Conservation (phyloP, 2,113 vertebrate genomes). For the Toxotes chatareus region DNA sequence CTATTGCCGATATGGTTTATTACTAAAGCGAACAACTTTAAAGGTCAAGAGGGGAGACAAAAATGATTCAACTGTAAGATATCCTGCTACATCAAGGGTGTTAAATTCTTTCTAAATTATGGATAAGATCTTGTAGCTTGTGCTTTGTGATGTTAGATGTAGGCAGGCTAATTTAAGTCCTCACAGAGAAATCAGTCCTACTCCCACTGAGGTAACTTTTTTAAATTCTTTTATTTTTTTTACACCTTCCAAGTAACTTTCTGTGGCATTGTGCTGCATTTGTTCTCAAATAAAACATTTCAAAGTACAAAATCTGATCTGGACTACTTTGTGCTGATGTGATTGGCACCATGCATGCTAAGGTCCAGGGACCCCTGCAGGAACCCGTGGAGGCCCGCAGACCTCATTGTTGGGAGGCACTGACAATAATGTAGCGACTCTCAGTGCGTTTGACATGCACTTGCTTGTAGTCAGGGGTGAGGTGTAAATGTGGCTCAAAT, state of each 20-base stretch:
- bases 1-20: slow-evolving; percentile 25
- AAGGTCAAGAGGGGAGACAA: not conserved
- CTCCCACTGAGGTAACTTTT: not conserved
- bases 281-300: not conserved
- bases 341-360: not conserved
- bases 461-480: slow-evolving; percentile 64
- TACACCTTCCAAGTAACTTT: not conserved
- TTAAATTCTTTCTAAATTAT: not conserved
- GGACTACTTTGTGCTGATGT: not conserved
- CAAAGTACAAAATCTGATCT: not conserved
- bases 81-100: not conserved
- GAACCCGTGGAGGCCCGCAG: too few relatives aligned
- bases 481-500: slow-evolving; percentile 86
- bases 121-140: not conserved
- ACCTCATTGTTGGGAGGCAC: not conserved
- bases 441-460: not conserved
- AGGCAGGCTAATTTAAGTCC: not conserved
- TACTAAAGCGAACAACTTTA: not conserved
- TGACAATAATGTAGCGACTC: slow-evolving; percentile 47
- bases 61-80: not conserved
- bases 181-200: not conserved
- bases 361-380: not conserved
- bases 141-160: slow-evolving; percentile 4
- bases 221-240: not conserved
- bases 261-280: not conserved